Conservation (phyloP, 2,797 vertebrate species). For the Nannoperca australis region DNA sequence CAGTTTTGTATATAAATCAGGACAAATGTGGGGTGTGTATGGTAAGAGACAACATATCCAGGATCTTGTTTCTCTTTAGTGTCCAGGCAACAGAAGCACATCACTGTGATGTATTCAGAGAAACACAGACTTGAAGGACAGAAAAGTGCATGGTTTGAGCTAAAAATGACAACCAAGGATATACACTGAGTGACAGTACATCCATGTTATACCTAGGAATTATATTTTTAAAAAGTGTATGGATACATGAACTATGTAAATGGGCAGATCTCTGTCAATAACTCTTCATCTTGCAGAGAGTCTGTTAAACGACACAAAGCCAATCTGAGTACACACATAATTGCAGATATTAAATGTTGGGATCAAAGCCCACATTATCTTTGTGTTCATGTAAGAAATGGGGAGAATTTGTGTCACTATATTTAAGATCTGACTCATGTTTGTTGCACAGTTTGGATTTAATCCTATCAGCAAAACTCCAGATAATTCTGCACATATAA, state of each 20-base stretch:
- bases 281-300: constrained; percentile 34
- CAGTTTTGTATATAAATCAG: constrained; percentile 26
- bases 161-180: constrained; percentile 47
- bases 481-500: constrained; percentile 23
- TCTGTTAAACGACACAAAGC: constrained; percentile 54
- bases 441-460: constrained; percentile 16
- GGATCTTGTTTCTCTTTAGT: constrained; percentile 39
- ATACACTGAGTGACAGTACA: constrained; percentile 54
- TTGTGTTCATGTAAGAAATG: constrained; percentile 23
- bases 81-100: constrained; percentile 48
- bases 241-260: constrained; percentile 40
- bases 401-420: constrained; percentile 16
- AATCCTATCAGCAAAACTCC: constrained; percentile 10
- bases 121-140: constrained; percentile 35
- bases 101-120: constrained; percentile 34
- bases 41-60: constrained; percentile 3
- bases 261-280: constrained; percentile 29
- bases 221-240: constrained; percentile 24
- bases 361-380: constrained; percentile 44
- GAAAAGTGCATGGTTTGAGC: constrained; percentile 23
- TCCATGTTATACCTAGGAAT: constrained; percentile 57
- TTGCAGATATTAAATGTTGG: constrained; percentile 59
- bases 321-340: constrained; percentile 51
- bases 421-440: constrained; percentile 18
- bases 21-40: constrained; percentile 18